Evolutionary conservation across 1,140 invertebrate species (phyloP), one percentile per base, ranked within the genome.

Genomic region (Drosophila micromelanica): DNA sequence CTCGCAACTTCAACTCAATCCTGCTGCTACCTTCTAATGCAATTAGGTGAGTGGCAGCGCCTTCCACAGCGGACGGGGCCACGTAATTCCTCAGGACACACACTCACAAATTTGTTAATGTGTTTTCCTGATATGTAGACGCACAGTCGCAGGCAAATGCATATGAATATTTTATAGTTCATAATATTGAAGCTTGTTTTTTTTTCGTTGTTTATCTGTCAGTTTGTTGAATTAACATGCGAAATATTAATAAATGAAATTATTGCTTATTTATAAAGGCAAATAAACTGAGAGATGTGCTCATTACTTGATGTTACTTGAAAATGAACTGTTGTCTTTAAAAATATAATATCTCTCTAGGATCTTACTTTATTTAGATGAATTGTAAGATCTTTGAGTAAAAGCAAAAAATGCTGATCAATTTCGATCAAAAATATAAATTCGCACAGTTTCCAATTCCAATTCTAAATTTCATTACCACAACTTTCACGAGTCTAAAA

Each of bases 141-240:
- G 37, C 37, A 12, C 15, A 40, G 20, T 12, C 13, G 37, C 45
- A 45, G 46, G 63, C 30, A 80, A 73, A 68, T 75, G 72, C 82
- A 89, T 82, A 87, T 87, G 82, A 87, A 87, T 87, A 82, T 87
- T 87, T 87, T 76, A 87, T 87, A 73, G 61, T 76, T 87, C 67
- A 65, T 82, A 60, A 78, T 78, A 63, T 54, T 57, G 43, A 45
- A 61, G 20, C n/a, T 46, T 42, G 43, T 30, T 38, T 13, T n/a
- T 38, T 65, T 51, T 17, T 12, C 17, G 20, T 63, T 71, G 15
- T 52, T 35, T 38, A 55, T 51, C 57, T 72, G 69, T 67, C 62
- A 67, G 49, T 51, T 45, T 62, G 54, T 52, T 63, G 42, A 17
- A 45, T 46, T 45, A 42, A 61, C 30, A 56, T 45, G 15, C 32